phyloP scores from a whole-genome alignment of 2,888 invertebrate genomes.

The Fragum sueziense region DNA sequence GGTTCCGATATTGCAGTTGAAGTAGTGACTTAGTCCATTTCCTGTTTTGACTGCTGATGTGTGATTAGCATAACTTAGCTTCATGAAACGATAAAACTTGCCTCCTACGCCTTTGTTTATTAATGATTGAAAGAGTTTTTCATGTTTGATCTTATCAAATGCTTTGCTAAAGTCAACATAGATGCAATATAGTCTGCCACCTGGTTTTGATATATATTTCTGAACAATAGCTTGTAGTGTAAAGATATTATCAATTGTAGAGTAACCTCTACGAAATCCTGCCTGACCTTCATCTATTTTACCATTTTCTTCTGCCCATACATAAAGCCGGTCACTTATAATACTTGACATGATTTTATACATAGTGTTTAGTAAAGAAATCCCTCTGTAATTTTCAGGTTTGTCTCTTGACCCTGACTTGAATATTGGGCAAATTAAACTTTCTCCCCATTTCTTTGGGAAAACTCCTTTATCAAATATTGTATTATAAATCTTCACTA shows the following conservation, averaged over 20 bases:
- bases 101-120: not conserved
- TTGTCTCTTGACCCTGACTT: not conserved
- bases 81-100: not conserved
- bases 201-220: not conserved
- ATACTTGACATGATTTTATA: not conserved
- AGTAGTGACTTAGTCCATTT: not conserved
- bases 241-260: conserved; percentile 14
- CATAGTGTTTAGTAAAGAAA: not conserved
- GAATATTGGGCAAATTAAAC: not conserved
- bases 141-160: not conserved
- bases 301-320: not conserved
- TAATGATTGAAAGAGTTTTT: not conserved
- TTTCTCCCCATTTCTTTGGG: conserved; percentile 3
- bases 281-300: not conserved
- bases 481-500: not conserved
- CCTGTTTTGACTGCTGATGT: not conserved
- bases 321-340: not conserved
- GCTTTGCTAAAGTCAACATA: conserved; percentile 6
- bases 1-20: conserved; percentile 11
- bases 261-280: conserved; percentile 5
- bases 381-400: conserved; percentile 7
- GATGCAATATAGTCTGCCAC: not conserved
- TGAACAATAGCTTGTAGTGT: not conserved
- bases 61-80: not conserved
- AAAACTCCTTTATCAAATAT: not conserved